Conservation (phyloP, 2,113 vertebrate genomes). For the Gymnobelideus leadbeateri region DNA sequence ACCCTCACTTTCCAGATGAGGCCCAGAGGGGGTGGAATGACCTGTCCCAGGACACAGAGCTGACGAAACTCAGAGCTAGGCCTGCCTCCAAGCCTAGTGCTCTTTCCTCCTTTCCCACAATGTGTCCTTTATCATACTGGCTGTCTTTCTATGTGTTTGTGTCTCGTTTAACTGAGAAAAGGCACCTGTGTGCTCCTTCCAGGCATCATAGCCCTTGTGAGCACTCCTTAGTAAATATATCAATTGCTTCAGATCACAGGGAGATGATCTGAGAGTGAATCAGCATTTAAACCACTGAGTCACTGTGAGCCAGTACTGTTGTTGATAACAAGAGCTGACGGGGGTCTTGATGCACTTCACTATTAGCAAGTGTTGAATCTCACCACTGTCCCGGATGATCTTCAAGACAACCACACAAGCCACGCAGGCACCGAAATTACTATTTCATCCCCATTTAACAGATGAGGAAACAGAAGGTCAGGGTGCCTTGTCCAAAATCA, state of each 20-base stretch:
- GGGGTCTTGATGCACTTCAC: not conserved
- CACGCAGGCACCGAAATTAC: not conserved
- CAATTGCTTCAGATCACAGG: not conserved
- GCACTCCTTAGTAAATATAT: not conserved
- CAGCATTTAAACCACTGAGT: not conserved
- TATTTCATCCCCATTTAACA: not conserved
- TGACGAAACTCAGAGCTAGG: not conserved
- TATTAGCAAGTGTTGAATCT: not conserved
- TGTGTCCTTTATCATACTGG: not conserved
- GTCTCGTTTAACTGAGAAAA: not conserved
- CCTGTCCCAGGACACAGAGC: not conserved
- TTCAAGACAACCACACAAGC: not conserved
- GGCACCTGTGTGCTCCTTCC: not conserved
- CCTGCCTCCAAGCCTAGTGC: not conserved
- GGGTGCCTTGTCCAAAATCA: not conserved
- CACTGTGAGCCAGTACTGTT: not conserved
- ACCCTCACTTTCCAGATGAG: not conserved
- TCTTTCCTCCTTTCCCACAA: not conserved
- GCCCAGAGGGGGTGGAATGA: not conserved
- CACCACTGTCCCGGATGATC: not conserved
- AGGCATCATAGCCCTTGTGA: not conserved
- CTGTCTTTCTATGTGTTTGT: not conserved
- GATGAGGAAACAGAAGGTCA: not conserved
- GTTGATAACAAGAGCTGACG: not conserved
- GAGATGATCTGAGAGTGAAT: not conserved